Base-by-base conservation (phyloP, 1,140 invertebrate genomes). In the Caenorhabditis briggsae region DNA sequence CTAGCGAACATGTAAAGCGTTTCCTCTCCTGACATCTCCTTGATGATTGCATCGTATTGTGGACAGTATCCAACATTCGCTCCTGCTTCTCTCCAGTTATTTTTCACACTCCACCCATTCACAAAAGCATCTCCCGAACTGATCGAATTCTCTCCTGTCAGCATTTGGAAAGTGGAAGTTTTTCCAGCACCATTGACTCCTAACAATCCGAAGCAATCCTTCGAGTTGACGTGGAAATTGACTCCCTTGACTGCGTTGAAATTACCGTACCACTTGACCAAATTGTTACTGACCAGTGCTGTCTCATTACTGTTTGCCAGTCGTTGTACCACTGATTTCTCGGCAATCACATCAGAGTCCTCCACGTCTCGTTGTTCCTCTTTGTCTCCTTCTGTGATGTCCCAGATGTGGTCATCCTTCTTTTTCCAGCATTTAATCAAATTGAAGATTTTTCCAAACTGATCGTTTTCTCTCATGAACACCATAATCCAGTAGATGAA, bases 11-110 rank as follows among this genome's bases (percentile, higher is more conserved):
- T 89, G 85, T 86, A 90, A 12, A 98, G 93, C 82, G 95, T 95
- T 92, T 97, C 95, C 84, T 94, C 93, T 0, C 95, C 96, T 0
- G 95, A 96, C 58, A 97, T 93, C 90, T 96, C 95, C 82, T 95
- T 94, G 85, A 96, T 94, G 48, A 97, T 93, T 6, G 96, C 96
- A 93, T 96, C 95, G 93, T 93, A 94, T 90, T 94, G 94, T 3
- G 94, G 94, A 90, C 94, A 94, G 89, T 94, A 94, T 14, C 94
- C 94, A 86, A 94, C 92, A 58, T 92, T 74, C 11, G 50, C 78
- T 33, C 89, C 88, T 18, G 89, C 89, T 82, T 85, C 20, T 84
- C 89, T 61, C 90, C 90, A 91, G 43, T 90, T 83, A 23, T 82
- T 87, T 25, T 64, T 88, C 12, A 91, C 88, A 93, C 93, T 94